Base-by-base conservation (phyloP, 2,113 vertebrate genomes). In the Festucalex cinctus region DNA sequence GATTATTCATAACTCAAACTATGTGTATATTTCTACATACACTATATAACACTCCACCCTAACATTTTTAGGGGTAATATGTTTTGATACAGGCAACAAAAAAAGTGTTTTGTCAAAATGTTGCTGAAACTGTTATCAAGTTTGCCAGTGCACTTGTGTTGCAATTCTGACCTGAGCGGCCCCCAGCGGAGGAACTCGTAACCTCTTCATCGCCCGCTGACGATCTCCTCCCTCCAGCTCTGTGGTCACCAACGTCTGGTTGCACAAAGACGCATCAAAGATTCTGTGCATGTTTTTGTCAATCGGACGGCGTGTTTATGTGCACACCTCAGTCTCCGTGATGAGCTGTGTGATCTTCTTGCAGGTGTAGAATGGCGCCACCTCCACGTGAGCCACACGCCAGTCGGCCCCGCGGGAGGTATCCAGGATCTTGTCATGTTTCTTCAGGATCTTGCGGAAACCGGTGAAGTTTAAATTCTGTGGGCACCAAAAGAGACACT, bases 291-390 rank as follows among this genome's bases (percentile, higher is more conserved):
- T 17, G 36, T 13, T 2, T 53, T 43, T 20, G n/a, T 37, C 59
- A 3, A 36, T 57, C 49, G n/a, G 6, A 8, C 32, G 1, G 8
- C 1, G 16, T 0, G 0, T 32, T 32, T 43, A 26, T 63, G 32
- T 24, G 22, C 61, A 48, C 81, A 98, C 97, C 94, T 99, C 97
- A 7, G 97, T 98, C 91, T 99, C 96, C 0, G 94, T 95, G 87
- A 99, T 99, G 58, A 99, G 93, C 88, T 98, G 96, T 54, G 95
- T 98, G 90, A 99, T 98, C 91, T 99, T 99, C 88, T 99, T 99
- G 93, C 96, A 98, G 41, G 94, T 98, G 86, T 98, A 98, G 88
- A 99, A 98, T 3, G 96, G 95, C 2, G 97, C 97, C 89, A 98
- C 94, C 85, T 99, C 97, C 83, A 99, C 97, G 19, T 99, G 96